A percentile compares a stretch with the other conserved stretches of the same genome.
Conservation (phyloP, 2,113 vertebrate genomes). For the Bolborhynchus lineola region DNA sequence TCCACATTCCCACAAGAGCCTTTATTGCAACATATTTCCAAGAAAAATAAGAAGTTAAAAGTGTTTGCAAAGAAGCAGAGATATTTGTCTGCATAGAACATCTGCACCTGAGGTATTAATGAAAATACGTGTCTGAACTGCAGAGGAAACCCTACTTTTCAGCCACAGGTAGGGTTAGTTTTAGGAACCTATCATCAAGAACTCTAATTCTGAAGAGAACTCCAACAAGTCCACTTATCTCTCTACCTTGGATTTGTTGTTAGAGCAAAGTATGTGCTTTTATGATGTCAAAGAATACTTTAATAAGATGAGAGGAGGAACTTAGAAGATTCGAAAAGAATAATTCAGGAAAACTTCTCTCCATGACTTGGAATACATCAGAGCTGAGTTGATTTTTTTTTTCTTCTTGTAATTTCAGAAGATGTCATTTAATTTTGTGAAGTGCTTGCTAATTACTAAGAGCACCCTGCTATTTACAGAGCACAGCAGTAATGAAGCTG, state of each 20-base stretch:
- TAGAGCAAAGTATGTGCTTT: neutral
- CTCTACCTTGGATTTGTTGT: neutral
- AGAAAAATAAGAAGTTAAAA: neutral
- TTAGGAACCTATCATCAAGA: neutral
- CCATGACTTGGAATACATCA: neutral
- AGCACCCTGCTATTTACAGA: neutral
- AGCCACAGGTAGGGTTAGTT: neutral
- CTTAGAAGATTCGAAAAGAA: neutral
- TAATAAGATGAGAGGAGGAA: neutral
- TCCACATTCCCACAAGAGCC: neutral
- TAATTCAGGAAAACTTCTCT: neutral
- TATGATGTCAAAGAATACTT: neutral
- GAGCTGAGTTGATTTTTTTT: neutral
- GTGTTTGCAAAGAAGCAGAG: neutral
- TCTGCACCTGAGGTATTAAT: neutral
- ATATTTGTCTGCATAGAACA: neutral
- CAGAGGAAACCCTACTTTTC: neutral
- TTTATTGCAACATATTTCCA: neutral
- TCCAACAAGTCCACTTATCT: neutral
- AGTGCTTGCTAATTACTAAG: neutral
- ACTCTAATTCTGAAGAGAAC: neutral
- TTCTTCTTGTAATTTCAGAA: neutral
- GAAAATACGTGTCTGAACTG: neutral
- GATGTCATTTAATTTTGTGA: neutral
- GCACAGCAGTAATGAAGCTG: neutral